Evolutionary conservation across 2,888 invertebrate genomes (phyloP), one percentile per base, ranked within the genome.

Genomic region (Seira ritae): DNA sequence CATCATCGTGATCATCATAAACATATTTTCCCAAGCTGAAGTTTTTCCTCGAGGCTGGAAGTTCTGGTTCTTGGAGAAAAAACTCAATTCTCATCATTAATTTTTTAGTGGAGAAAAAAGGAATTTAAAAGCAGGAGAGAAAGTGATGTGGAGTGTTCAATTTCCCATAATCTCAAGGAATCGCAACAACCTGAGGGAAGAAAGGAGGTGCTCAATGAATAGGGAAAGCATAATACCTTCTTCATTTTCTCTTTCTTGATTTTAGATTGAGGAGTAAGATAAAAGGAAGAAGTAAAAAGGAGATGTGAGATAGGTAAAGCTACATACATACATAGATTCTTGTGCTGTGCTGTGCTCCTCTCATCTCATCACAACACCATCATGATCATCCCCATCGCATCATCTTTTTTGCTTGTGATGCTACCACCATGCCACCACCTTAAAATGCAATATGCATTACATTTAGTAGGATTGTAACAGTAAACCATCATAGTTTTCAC

Each of bases 161-260:
- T 87, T 87, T 87, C 87, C 87, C 87, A 87, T 87, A 86, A 86
- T 86, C 81, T 78, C 50, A 62, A 24, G 62, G 70, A 80, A 80
- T 72, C 73, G 71, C 62, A 78, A 78, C 78, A 76, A 50, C 66
- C 67, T 62, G 20, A 20, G n/a, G n/a, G n/a, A n/a, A n/a, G n/a
- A n/a, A n/a, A n/a, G n/a, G n/a, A n/a, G 68, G 31, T 10, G 66
- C 10, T 66, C 15, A 22, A 17, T 19, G 22, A 24, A 22, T 62
- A 46, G 70, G 71, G 71, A 62, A 62, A n/a, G 62, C 62, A 62
- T 62, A 15, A 62, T 62, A 62, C 22, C 62, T 62, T n/a, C 19
- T 8, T 62, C 17, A 50, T 50, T 60, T 60, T 60, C 19, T 60
- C 15, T 23, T 66, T 66, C 17, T 20, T 23, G 20, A 68, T 68